Conservation (phyloP, 2,888 invertebrate genomes). For the Elaeidobius kamerunicus region DNA sequence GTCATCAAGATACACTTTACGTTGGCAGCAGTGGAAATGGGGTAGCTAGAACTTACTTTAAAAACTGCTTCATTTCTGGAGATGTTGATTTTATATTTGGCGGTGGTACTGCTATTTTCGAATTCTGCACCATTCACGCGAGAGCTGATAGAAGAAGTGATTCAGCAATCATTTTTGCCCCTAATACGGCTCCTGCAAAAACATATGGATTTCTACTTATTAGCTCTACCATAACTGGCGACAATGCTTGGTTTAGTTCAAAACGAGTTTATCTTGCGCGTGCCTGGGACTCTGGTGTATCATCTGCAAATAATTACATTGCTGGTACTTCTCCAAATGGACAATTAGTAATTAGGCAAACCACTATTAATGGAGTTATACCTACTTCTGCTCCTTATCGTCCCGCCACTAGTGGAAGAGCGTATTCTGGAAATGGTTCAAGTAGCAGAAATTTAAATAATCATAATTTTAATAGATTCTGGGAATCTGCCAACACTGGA, state of each 20-base stretch:
- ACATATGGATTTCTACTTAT: conserved; percentile 15
- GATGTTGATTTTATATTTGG: conserved; percentile 24
- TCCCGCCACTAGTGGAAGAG: background rate
- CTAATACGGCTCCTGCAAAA: conserved; percentile 7
- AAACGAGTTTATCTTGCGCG: conserved; percentile 13
- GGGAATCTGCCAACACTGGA: conserved; percentile 10
- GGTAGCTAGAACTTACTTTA: background rate
- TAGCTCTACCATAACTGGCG: conserved; percentile 15
- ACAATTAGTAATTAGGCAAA: conserved; percentile 7
- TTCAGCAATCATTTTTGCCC: conserved; percentile 16
- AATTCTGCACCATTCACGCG: conserved; percentile 6
- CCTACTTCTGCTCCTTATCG: conserved; percentile 1
- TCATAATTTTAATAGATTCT: conserved; percentile 8
- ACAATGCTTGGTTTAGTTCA: background rate
- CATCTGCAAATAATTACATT: conserved; percentile 14
- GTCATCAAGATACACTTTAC: conserved; percentile 20
- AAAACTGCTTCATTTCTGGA: conserved; percentile 11
- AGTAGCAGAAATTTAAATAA: conserved; percentile 3
- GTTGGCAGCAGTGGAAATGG: conserved; percentile 6
- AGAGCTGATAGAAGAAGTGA: conserved; percentile 11
- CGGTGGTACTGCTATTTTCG: conserved; percentile 15
- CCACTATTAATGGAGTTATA: background rate
- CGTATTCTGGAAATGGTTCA: background rate
- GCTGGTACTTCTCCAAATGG: conserved; percentile 20
- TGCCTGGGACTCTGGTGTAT: conserved; percentile 18